These are phyloP conservation scores for Chamaetylas fuelleborni DNA, from an alignment of 2,113 vertebrate species.

Conservation along the genomic window DNA sequence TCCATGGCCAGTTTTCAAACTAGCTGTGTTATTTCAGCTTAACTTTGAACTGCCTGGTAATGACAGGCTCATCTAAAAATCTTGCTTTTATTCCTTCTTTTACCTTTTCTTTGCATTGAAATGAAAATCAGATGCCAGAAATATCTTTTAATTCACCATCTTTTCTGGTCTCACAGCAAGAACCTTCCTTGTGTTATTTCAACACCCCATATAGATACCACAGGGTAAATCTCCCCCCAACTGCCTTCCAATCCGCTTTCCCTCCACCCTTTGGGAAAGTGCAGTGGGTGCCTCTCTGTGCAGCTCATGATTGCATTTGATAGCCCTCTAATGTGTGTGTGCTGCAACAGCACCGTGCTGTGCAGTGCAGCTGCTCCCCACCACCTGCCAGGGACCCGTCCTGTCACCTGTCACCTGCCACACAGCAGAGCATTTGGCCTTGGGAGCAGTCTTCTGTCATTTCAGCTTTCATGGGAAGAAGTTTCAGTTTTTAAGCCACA, in stretches of 20 bases:
- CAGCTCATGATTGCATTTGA: background rate
- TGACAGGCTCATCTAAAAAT: background rate
- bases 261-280: accelerated
- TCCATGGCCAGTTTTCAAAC: background rate
- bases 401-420: background rate
- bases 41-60: background rate
- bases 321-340: background rate
- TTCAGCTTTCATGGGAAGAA: background rate
- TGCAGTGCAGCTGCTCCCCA: background rate
- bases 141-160: background rate
- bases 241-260: background rate
- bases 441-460: background rate
- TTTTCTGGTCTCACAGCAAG: background rate
- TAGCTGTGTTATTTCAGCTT: background rate
- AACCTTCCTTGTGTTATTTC: background rate
- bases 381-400: accelerated
- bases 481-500: background rate
- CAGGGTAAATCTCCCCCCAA: background rate
- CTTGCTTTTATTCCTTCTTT: background rate
- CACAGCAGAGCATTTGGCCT: background rate
- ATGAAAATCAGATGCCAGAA: background rate
- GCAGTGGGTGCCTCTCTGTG: background rate
- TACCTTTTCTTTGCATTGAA: background rate
- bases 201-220: accelerated
- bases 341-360: background rate